A percentile compares a stretch with the other conserved stretches of the same genome.
These are phyloP conservation scores for Sabatieria punctata DNA, from an alignment of 2,888 invertebrate genomes.

Conservation along the genomic window DNA sequence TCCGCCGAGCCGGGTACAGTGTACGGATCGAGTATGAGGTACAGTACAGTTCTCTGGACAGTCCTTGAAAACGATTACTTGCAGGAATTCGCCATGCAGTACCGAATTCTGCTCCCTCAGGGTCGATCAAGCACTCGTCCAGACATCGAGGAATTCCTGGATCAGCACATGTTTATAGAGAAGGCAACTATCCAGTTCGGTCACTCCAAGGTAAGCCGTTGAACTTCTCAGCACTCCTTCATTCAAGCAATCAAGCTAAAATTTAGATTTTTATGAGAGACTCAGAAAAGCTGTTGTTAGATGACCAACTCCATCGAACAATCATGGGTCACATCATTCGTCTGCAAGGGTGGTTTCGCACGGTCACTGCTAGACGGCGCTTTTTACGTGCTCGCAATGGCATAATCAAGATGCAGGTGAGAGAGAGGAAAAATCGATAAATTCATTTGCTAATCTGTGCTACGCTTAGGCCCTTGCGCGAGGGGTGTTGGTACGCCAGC, in stretches of 20 bases:
- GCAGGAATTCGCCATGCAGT: conserved; percentile 70
- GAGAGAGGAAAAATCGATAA: not conserved
- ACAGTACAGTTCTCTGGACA: conserved; percentile 1
- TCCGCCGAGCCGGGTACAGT: conserved; percentile 83
- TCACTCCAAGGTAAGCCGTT: conserved; percentile 52
- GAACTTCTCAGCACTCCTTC: too few species aligned
- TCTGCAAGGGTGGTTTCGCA: conserved; percentile 76
- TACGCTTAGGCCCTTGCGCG: conserved; percentile 49
- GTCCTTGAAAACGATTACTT: too few species aligned
- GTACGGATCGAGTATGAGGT: conserved; percentile 50
- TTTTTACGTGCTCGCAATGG: conserved; percentile 57
- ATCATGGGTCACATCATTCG: conserved; percentile 79
- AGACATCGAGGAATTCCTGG: conserved; percentile 66
- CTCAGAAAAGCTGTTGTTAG: conserved; percentile 75
- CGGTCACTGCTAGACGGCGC: conserved; percentile 55
- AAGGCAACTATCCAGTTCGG: conserved; percentile 76
- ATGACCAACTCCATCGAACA: conserved; percentile 75
- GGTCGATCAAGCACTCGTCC: conserved; percentile 62
- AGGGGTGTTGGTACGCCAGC: conserved; percentile 46
- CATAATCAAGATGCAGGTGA: conserved; percentile 52
- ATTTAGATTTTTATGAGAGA: conserved; percentile 77
- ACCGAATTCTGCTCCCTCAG: conserved; percentile 71
- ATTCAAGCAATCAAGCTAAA: too few species aligned
- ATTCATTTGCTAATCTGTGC: not conserved
- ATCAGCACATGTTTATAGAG: conserved; percentile 57